Percentiles rank a stretch among this genome's conserved stretches.
These are phyloP conservation scores for Anaspis maculata DNA, from an alignment of 2,888 invertebrate species.

Conservation along the genomic window DNA sequence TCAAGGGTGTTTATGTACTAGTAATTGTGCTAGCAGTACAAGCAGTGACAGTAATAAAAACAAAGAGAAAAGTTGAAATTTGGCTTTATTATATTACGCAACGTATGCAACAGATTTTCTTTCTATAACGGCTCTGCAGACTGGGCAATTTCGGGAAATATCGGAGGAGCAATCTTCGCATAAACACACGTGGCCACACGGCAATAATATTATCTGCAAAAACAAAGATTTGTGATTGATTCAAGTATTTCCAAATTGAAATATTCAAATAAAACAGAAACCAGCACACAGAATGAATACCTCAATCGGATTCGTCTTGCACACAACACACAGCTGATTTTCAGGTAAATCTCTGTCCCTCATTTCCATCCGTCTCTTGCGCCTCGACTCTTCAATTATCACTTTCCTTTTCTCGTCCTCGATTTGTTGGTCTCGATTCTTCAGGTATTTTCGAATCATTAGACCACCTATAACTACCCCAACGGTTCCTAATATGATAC, in stretches of 20 bases:
- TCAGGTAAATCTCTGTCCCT: conserved; percentile 54
- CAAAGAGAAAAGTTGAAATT: conserved; percentile 3
- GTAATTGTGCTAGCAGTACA: neutral
- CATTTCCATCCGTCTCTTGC: conserved; percentile 56
- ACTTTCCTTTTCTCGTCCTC: conserved; percentile 52
- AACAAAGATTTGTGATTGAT: conserved; percentile 10
- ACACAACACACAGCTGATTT: conserved; percentile 76
- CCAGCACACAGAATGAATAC: no score
- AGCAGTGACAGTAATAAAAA: conserved; percentile 1
- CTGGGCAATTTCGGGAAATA: conserved; percentile 65
- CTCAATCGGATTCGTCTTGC: conserved; percentile 76
- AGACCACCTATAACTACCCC: conserved; percentile 47
- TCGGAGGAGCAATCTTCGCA: conserved; percentile 76
- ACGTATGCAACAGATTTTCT: conserved; percentile 71
- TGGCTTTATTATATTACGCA: conserved; percentile 44
- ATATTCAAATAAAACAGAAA: conserved; percentile 1
- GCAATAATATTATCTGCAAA: conserved; percentile 67
- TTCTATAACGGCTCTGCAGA: conserved; percentile 65
- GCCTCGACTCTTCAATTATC: conserved; percentile 57
- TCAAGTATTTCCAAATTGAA: conserved; percentile 3
- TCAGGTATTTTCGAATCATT: conserved; percentile 45
- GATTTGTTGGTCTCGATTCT: conserved; percentile 44
- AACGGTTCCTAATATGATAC: conserved; percentile 48
- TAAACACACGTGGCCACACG: conserved; percentile 85
- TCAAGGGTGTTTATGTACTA: no score